phyloP scores from a whole-genome alignment of 2,113 vertebrate species.

The Trematocara variabile region DNA sequence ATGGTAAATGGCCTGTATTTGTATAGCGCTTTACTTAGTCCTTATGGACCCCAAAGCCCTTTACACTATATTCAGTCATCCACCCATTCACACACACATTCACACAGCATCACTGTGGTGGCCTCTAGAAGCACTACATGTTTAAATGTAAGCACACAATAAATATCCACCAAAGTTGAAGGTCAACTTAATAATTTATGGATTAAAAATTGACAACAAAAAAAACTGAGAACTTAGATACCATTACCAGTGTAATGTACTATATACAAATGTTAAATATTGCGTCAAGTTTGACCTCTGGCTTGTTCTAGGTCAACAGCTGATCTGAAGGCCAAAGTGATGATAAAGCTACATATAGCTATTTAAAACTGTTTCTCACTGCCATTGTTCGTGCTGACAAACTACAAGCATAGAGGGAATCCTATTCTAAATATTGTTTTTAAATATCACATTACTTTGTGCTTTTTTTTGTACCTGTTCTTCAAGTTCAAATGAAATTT shows the following conservation, averaged over 20 bases:
- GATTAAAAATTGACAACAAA: background rate
- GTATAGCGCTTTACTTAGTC: too few relatives aligned
- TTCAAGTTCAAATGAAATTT: background rate
- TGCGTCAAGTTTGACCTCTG: background rate
- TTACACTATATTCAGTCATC: too few relatives aligned
- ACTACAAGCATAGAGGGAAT: background rate
- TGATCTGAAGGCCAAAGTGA: background rate
- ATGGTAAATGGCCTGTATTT: too few relatives aligned
- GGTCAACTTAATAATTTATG: background rate
- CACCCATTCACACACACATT: too few relatives aligned
- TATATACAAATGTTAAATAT: background rate
- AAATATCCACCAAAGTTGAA: background rate
- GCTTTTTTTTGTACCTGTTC: background rate
- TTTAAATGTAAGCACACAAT: background rate
- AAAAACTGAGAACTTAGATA: background rate
- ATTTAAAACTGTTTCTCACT: background rate
- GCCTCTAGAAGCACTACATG: background rate
- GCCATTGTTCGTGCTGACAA: background rate
- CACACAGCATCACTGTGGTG: background rate
- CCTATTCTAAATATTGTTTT: background rate
- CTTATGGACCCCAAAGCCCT: too few relatives aligned
- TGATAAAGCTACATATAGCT: background rate
- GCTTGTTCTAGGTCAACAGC: background rate
- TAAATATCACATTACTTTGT: background rate
- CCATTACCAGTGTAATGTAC: background rate